Base-by-base conservation (phyloP, 2,888 invertebrate genomes). In the Digitonthophagus gazella region DNA sequence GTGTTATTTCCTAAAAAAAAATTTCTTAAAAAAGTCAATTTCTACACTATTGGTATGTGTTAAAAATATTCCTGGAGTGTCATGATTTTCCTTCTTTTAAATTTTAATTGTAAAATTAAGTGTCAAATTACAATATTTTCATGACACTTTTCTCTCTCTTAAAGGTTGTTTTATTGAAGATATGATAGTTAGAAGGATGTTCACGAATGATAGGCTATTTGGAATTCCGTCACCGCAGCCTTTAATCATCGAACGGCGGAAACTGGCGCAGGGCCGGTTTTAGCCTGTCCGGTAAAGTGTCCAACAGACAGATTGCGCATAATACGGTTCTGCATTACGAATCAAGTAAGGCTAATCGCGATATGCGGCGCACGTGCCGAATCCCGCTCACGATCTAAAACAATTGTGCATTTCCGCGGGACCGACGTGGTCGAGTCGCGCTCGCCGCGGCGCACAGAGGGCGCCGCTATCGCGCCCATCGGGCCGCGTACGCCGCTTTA, bases 341-440 rank as follows among this genome's bases (percentile, higher is more conserved):
- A 69, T 66, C 66, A 66, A 63, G 66, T 66, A 69, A 65, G 64
- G 44, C 28, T 66, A 63, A 66, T 61, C 66, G 65, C 65, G 64
- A 69, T 69, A 69, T 69, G 66, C 69, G 28, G 54, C 67, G 55
- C 69, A 69, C 69, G 69, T 66, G 58, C 63, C 66, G 66, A 69
- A 69, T 69, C 69, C 67, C 58, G 69, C 28, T 44, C 66, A 69
- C 67, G 57, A 69, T 69, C 69, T 69, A 69, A 69, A 69, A 69
- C 69, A 69, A 69, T 69, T 69, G 69, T 67, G 67, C 66, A 63
- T 65, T 66, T 69, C 65, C 69, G 61, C 61, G 19, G 18, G 61
- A 61, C 18, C n/a, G 28, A 44, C n/a, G n/a, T 16, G 57, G 57
- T 16, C 57, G 57, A 57, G 14, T 16, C 57, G 16, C 16, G 57